Percentiles rank a stretch among this genome's conserved stretches.
These are phyloP conservation scores for Mesembrinibis cayennensis DNA, from an alignment of 2,113 vertebrate genomes.

Conservation along the genomic window DNA sequence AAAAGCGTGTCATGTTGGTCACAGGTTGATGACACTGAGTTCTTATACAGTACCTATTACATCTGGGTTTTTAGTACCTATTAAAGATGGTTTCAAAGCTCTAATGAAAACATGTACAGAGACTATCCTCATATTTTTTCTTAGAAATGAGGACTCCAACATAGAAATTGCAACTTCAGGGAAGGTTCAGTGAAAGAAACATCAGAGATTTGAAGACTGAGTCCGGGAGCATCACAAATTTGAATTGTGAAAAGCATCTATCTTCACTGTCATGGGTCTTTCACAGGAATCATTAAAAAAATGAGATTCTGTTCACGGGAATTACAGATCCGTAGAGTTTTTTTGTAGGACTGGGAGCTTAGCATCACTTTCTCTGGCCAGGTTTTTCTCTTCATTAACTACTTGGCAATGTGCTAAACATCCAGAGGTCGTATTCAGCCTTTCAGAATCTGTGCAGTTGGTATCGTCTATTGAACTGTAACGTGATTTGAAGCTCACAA, in stretches of 20 bases:
- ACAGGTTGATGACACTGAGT: neutral
- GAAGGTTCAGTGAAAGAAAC: neutral
- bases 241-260: neutral
- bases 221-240: constrained; percentile 8
- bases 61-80: neutral
- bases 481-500: neutral
- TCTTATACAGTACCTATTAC: neutral
- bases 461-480: neutral
- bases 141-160: neutral
- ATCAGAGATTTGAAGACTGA: neutral
- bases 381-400: constrained; percentile 43
- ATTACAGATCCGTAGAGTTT: constrained; percentile 12
- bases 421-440: neutral
- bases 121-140: neutral
- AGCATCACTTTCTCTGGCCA: neutral
- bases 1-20: neutral
- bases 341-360: neutral
- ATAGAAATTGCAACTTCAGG: neutral
- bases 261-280: neutral
- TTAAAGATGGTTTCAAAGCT: neutral
- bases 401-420: constrained; percentile 28
- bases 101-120: neutral
- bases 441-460: neutral
- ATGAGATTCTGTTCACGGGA: constrained; percentile 22
- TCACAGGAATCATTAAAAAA: constrained; percentile 27